Conservation (phyloP, 2,797 vertebrate species). For the Nasua narica region DNA sequence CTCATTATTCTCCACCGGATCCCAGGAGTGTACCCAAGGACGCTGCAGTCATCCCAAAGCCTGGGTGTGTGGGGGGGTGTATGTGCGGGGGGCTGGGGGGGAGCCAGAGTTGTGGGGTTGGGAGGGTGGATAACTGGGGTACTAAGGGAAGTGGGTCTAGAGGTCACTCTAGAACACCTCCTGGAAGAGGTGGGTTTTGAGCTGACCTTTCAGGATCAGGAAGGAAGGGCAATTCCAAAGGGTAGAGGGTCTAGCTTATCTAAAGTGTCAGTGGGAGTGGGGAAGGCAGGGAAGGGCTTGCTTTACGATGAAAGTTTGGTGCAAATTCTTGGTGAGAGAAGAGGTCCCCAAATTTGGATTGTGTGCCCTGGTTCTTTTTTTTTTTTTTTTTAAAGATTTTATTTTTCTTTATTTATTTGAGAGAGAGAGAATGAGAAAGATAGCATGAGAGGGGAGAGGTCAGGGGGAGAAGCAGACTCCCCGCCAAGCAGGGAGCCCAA, state of each 20-base stretch:
- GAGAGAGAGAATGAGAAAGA: too few relatives aligned
- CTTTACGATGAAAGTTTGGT: neutral
- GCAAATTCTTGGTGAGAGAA: neutral
- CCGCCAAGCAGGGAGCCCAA: too few relatives aligned
- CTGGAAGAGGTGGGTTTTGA: neutral
- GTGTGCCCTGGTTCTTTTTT: neutral
- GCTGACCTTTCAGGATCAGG: neutral
- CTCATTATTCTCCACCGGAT: neutral
- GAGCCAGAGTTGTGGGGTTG: rapidly evolving
- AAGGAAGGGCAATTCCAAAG: neutral
- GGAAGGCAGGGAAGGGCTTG: neutral
- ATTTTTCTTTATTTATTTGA: too few relatives aligned
- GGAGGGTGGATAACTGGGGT: neutral
- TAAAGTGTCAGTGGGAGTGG: neutral
- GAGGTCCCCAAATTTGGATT: neutral
- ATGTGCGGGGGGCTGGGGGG: rapidly evolving
- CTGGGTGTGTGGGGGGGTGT: too few relatives aligned
- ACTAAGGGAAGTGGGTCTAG: neutral
- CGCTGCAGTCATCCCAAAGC: rapidly evolving
- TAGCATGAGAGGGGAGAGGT: too few relatives aligned
- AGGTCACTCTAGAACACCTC: neutral
- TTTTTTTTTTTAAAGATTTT: too few relatives aligned
- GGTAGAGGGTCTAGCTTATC: neutral
- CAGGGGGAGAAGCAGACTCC: too few relatives aligned
- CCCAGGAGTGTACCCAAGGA: neutral